Evolutionary conservation across 2,113 vertebrate species (phyloP), one percentile per base, ranked within the genome.

Genomic region (Bufo gargarizans): DNA sequence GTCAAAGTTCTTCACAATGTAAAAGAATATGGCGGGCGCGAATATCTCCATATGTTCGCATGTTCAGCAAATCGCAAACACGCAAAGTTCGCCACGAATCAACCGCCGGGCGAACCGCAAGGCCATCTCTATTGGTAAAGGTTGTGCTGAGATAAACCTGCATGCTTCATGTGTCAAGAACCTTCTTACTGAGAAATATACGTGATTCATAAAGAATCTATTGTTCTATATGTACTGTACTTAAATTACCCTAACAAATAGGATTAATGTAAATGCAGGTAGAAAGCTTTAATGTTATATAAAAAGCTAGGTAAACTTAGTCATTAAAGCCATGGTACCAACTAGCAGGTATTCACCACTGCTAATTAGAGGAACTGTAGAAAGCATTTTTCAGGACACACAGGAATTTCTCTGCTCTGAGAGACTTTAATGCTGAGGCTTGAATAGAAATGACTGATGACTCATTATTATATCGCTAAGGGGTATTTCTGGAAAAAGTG

Each of bases 381-480:
- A 74, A 61, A 88, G 79, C 79, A 88, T 82, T 88, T 82, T 82
- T 78, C 45, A 87, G 78, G 86, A 59, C 67, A 88, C 55, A 82
- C 19, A 82, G 86, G 86, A 88, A 88, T 88, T 76, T 82, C 86
- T 82, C 85, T 65, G 85, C 85, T 86, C 82, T 5, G 13, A 83
- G 81, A 84, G 63, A 86, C 59, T 86, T 86, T 86, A 86, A 86
- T 86, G 85, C 85, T 86, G 74, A 86, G 85, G 19, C 56, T 82
- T 69, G 33, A 82, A 59, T 76, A 82, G 19, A 88, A 82, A 59
- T 88, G 78, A 88, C 65, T 82, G 78, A 82, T 82, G 86, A 88
- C 85, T 86, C 85, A 86, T 86, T 86, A 86, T 86, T 86, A 78
- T 86, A 86, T 87, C 77, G 86, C 86, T 78, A 80, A 87, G 86